phyloP scores from a whole-genome alignment of 2,797 vertebrate species.

The Molossus molossus region DNA sequence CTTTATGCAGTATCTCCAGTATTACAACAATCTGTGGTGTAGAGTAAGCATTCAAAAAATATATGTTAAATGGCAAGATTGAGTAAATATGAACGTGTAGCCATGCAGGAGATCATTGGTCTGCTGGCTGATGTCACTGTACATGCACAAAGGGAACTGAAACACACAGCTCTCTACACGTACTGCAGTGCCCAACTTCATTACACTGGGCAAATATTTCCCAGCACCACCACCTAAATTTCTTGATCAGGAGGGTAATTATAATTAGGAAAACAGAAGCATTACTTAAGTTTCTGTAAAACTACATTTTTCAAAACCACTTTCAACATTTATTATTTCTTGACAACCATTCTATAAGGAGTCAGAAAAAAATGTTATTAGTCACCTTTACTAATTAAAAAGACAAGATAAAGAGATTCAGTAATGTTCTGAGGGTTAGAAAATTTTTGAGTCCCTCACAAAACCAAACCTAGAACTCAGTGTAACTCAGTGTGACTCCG shows the following conservation, averaged over 20 bases:
- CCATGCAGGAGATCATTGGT: background rate
- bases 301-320: background rate
- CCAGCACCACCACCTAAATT: background rate
- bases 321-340: conserved; percentile 17
- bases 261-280: conserved; percentile 12
- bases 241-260: background rate
- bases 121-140: background rate
- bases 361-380: background rate
- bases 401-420: background rate
- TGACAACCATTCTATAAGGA: background rate
- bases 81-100: background rate
- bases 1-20: background rate
- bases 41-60: background rate
- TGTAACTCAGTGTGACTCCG: background rate
- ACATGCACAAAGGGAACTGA: background rate
- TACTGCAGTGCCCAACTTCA: background rate
- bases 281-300: background rate
- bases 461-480: background rate
- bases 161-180: background rate
- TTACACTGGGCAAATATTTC: background rate
- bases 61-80: background rate
- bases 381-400: conserved; percentile 42
- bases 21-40: background rate
- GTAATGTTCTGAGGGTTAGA: background rate
- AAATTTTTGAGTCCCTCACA: background rate